Evolutionary conservation across 2,888 invertebrate species (phyloP), one percentile per base, ranked within the genome.

Genomic region (Microchrysa polita): DNA sequence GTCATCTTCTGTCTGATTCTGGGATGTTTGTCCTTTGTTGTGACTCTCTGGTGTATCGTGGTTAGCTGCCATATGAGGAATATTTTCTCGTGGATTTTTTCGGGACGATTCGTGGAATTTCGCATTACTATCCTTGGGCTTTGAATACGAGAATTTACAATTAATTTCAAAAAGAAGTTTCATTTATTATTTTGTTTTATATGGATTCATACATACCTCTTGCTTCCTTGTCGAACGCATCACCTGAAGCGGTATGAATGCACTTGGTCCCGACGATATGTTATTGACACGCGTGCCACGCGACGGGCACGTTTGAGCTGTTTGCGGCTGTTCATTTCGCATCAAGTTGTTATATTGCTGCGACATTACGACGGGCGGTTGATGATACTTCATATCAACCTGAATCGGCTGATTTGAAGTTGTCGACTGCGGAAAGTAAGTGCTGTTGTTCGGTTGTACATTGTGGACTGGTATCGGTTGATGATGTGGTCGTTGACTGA

Each of bases 231-330:
- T 40, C 9, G 69, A 69, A 16, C 86, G 87, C 55, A 87, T 83
- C 2, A 87, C 88, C 80, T 88, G 88, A 18, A 88, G 80, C 0
- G 88, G 89, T 40, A 88, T 87, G 76, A 88, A 88, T 0, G 87
- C 83, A 27, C 86, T 79, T 22, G 79, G 79, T 73, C 79, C 79
- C 7, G 72, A 44, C 9, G 72, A 72, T 18, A 72, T 72, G 57
- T 72, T 72, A 27, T 12, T 72, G n/a, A 69, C 57, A 20, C 69
- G 27, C 18, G 55, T 55, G 14, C 57, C 40, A 2, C n/a, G 55
- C 20, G 69, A 69, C 4, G 67, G 67, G 10, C 27, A 67, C 52
- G 23, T 67, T 53, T 67, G 27, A 67, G 55, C 69, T 69, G 40
- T 55, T n/a, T n/a, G 27, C 27, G 27, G n/a, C n/a, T n/a, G n/a